Conservation (phyloP, 1,140 invertebrate species). For the Penaeus indicus region DNA sequence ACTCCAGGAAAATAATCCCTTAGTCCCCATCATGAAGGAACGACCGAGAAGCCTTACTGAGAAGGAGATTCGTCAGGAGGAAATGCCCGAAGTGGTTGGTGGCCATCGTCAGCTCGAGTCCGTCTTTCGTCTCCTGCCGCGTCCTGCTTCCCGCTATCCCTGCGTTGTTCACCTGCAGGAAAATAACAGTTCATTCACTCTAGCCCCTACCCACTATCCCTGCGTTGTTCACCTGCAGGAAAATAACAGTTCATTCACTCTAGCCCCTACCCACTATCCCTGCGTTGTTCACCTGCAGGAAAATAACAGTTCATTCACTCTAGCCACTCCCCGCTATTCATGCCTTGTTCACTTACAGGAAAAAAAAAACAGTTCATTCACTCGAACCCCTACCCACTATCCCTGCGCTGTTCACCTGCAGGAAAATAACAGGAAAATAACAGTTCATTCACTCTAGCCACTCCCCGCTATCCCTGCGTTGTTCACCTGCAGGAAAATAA, state of each 20-base stretch:
- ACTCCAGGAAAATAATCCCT: no score
- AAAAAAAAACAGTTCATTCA: neutral
- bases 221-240: neutral
- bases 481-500: neutral
- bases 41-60: constrained; percentile 66
- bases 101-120: constrained; percentile 73
- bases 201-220: neutral
- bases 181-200: neutral
- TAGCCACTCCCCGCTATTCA: constrained; percentile 77
- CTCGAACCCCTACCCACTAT: no score
- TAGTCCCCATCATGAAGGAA: no score
- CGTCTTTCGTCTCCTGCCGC: constrained; percentile 71
- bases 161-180: constrained; percentile 52
- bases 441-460: constrained; percentile 66
- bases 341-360: neutral
- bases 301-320: neutral
- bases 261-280: constrained; percentile 77
- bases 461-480: constrained; percentile 76
- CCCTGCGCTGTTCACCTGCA: constrained; percentile 71
- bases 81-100: constrained; percentile 73
- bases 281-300: neutral
- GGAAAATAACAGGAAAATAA: no score
- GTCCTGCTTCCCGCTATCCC: constrained; percentile 86
- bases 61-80: constrained; percentile 71
- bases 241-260: neutral